Evolutionary conservation across 2,888 invertebrate genomes (phyloP).

Genomic region (Eucera pruinosa): DNA sequence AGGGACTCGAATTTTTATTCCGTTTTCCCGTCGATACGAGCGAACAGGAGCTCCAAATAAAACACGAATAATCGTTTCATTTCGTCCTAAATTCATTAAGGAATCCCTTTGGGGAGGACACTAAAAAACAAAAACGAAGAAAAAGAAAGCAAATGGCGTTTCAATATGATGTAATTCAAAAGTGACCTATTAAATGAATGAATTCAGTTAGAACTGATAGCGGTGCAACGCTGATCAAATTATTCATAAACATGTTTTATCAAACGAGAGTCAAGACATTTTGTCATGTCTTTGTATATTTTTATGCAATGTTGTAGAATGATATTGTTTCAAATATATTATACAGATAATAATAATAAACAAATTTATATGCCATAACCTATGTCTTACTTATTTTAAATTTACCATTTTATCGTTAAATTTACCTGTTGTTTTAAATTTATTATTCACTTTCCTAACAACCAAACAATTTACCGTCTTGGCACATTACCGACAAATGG

Average conservation of each 20-base stretch:
- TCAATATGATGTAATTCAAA: slow-evolving; percentile 52
- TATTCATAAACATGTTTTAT: slow-evolving; percentile 83
- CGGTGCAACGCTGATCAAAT: slow-evolving; percentile 61
- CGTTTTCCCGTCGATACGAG: neutral
- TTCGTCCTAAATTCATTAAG: slow-evolving; percentile 24
- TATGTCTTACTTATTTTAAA: slow-evolving; percentile 15
- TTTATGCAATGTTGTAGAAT: slow-evolving; percentile 85
- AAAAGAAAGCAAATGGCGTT: slow-evolving; percentile 57
- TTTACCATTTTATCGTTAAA: too few relatives aligned
- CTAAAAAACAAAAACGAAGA: slow-evolving; percentile 6
- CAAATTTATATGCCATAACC: slow-evolving; percentile 82
- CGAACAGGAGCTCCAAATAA: neutral
- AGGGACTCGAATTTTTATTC: neutral
- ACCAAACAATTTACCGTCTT: too few relatives aligned
- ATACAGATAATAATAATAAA: slow-evolving; percentile 84
- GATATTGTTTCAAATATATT: slow-evolving; percentile 85
- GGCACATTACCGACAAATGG: neutral
- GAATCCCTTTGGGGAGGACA: slow-evolving; percentile 18
- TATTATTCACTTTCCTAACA: too few relatives aligned
- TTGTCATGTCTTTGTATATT: slow-evolving; percentile 85
- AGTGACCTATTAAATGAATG: slow-evolving; percentile 64
- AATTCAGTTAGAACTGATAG: slow-evolving; percentile 61
- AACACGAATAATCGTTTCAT: slow-evolving; percentile 14
- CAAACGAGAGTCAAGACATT: slow-evolving; percentile 84
- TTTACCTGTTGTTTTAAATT: too few relatives aligned